Conservation (phyloP, 2,113 vertebrate species). For the Papio anubis region DNA sequence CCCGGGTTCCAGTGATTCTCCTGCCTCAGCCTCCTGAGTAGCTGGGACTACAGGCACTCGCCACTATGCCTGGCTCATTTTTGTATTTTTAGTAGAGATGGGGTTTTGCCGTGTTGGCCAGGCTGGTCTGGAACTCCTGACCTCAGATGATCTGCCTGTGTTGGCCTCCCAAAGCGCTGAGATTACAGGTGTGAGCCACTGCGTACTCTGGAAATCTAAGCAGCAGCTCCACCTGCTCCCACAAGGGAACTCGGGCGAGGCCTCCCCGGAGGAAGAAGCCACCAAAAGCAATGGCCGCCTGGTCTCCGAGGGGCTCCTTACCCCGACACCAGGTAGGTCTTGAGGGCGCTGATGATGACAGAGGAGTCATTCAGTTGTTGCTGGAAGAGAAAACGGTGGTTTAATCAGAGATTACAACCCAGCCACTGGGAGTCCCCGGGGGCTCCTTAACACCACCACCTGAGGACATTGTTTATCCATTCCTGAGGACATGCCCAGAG, state of each 20-base stretch:
- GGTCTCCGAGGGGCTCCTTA: conserved; percentile 80
- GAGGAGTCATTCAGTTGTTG: conserved; percentile 99
- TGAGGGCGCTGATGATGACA: conserved; percentile 95
- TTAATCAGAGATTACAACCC: not conserved
- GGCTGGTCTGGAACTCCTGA: too few species aligned
- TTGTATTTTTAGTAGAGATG: too few species aligned
- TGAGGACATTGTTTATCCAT: too few species aligned
- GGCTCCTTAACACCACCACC: not conserved
- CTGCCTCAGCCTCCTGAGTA: too few species aligned
- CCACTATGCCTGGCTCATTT: too few species aligned
- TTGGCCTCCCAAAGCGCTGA: too few species aligned
- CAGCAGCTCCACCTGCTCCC: not conserved
- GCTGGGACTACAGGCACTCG: too few species aligned
- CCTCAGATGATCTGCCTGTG: too few species aligned
- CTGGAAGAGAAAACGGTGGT: conserved; percentile 51
- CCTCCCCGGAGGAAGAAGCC: not conserved
- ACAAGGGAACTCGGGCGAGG: not conserved
- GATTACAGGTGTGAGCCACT: too few species aligned
- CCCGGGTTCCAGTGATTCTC: too few species aligned
- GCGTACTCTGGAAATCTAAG: not conserved
- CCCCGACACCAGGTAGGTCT: conserved; percentile 91
- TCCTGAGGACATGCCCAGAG: not conserved
- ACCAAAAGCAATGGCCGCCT: accelerated
- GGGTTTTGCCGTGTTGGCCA: too few species aligned
- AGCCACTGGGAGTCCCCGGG: too few species aligned